phyloP scores from a whole-genome alignment of 2,113 vertebrate species.

The Limanda limanda region DNA sequence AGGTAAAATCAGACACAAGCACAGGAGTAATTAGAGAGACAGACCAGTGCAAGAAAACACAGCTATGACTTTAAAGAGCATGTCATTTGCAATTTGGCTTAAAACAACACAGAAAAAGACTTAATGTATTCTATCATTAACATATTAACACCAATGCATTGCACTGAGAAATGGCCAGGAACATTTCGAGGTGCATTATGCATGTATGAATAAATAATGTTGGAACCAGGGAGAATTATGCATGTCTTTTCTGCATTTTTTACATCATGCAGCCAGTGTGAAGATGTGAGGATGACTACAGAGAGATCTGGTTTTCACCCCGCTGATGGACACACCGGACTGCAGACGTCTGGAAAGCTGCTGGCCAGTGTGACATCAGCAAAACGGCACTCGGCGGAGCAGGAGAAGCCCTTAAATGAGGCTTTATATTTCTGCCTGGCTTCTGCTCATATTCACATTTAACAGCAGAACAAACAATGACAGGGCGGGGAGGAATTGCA shows the following conservation, averaged over 20 bases:
- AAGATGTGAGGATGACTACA: slow-evolving; percentile 39
- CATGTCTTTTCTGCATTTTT: slow-evolving; percentile 46
- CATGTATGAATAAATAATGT: slow-evolving; percentile 51
- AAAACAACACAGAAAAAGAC: slow-evolving; percentile 65
- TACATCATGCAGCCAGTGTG: slow-evolving; percentile 45
- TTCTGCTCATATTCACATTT: slow-evolving; percentile 81
- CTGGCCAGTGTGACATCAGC: slow-evolving; percentile 71
- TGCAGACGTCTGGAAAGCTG: slow-evolving; percentile 71
- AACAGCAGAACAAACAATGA: slow-evolving; percentile 83
- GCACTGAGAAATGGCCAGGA: slow-evolving; percentile 35
- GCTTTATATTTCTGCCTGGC: slow-evolving; percentile 61
- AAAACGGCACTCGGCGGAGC: slow-evolving; percentile 47
- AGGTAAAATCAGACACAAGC: slow-evolving; percentile 62
- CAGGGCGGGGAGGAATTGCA: slow-evolving; percentile 81
- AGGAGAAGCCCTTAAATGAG: slow-evolving; percentile 59
- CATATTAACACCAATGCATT: slow-evolving; percentile 54
- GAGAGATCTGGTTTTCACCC: slow-evolving; percentile 52
- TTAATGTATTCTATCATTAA: slow-evolving; percentile 60
- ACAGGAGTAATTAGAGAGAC: slow-evolving; percentile 71
- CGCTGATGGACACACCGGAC: slow-evolving; percentile 39
- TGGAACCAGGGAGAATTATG: slow-evolving; percentile 45
- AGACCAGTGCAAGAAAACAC: slow-evolving; percentile 70
- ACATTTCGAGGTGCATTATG: slow-evolving; percentile 43
- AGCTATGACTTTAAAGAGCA: slow-evolving; percentile 72
- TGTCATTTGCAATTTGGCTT: slow-evolving; percentile 65